phyloP scores from a whole-genome alignment of 2,888 invertebrate genomes.

The Laothoe populi region DNA sequence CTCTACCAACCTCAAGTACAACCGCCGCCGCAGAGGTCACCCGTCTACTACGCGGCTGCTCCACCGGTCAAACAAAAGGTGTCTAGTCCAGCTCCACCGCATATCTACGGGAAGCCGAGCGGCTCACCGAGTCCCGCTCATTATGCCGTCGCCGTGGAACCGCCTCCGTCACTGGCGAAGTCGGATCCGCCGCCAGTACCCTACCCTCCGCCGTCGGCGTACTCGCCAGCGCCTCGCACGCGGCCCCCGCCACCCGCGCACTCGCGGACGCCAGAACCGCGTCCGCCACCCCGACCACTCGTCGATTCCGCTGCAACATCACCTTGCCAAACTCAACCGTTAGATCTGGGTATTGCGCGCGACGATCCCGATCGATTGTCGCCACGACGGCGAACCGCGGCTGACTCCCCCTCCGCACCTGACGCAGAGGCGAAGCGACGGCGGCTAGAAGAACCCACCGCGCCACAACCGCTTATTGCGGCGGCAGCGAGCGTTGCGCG shows the following conservation, averaged over 20 bases:
- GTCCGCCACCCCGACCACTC: slow-evolving; percentile 69
- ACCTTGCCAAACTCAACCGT: slow-evolving; percentile 90
- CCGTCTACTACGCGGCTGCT: slow-evolving; percentile 71
- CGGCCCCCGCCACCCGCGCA: slow-evolving; percentile 86
- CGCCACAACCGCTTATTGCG: slow-evolving; percentile 88
- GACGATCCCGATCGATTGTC: slow-evolving; percentile 85
- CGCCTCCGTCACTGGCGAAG: slow-evolving; percentile 85
- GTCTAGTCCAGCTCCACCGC: slow-evolving; percentile 91
- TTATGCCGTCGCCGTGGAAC: slow-evolving; percentile 70
- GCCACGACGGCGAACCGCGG: slow-evolving; percentile 87
- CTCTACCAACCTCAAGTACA: slow-evolving; percentile 68
- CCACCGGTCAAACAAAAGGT: slow-evolving; percentile 87
- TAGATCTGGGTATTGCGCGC: slow-evolving; percentile 89
- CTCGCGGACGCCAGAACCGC: slow-evolving; percentile 80
- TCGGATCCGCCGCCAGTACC: slow-evolving; percentile 74
- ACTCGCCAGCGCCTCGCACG: slow-evolving; percentile 64
- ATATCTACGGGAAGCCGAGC: slow-evolving; percentile 88
- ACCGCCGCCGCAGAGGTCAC: slow-evolving; percentile 63
- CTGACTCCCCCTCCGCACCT: slow-evolving; percentile 82
- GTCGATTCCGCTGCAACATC: slow-evolving; percentile 63
- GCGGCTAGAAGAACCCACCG: slow-evolving; percentile 82
- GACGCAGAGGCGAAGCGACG: slow-evolving; percentile 86
- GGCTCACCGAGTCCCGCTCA: slow-evolving; percentile 80
- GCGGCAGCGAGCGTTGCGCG: slow-evolving; percentile 90
- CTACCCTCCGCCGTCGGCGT: slow-evolving; percentile 74